Evolutionary conservation across 2,797 vertebrate species (phyloP).

Genomic region (Catamblyrhynchus diadema): DNA sequence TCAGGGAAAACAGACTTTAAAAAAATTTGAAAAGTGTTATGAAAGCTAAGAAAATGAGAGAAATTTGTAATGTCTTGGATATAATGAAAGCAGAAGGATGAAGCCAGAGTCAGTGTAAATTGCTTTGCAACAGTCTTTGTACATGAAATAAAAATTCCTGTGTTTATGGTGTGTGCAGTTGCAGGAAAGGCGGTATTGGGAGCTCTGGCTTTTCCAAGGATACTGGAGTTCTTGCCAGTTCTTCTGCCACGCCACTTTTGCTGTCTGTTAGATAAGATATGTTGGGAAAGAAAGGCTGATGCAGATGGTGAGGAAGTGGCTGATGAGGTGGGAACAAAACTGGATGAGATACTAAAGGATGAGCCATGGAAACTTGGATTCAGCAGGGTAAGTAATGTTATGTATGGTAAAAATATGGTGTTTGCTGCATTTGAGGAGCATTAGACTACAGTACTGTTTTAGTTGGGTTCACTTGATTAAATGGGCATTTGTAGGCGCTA

Average conservation of each 20-base stretch:
- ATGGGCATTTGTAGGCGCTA: background rate
- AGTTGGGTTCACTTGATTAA: background rate
- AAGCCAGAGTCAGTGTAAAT: background rate
- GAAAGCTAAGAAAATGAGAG: background rate
- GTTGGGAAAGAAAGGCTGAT: background rate
- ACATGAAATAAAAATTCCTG: background rate
- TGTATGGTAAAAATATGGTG: background rate
- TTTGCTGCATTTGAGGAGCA: background rate
- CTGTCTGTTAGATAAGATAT: constrained; percentile 35
- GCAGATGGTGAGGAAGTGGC: background rate
- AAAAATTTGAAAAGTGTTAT: background rate
- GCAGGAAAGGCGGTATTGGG: constrained; percentile 59
- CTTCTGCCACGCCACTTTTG: constrained; percentile 79
- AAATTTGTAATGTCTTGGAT: background rate
- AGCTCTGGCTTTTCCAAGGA: constrained; percentile 69
- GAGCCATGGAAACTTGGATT: constrained; percentile 84
- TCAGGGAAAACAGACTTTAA: background rate
- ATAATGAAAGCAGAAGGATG: background rate
- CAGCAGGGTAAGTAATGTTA: constrained; percentile 67
- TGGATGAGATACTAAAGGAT: constrained; percentile 75
- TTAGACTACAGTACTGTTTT: background rate
- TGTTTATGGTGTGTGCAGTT: constrained; percentile 49
- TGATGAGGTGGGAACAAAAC: background rate
- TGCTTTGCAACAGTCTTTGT: background rate
- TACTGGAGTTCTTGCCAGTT: constrained; percentile 78